Percentiles rank a stretch among this genome's conserved stretches.
phyloP scores from a whole-genome alignment of 2,888 invertebrate genomes.

The Homarus gammarus region DNA sequence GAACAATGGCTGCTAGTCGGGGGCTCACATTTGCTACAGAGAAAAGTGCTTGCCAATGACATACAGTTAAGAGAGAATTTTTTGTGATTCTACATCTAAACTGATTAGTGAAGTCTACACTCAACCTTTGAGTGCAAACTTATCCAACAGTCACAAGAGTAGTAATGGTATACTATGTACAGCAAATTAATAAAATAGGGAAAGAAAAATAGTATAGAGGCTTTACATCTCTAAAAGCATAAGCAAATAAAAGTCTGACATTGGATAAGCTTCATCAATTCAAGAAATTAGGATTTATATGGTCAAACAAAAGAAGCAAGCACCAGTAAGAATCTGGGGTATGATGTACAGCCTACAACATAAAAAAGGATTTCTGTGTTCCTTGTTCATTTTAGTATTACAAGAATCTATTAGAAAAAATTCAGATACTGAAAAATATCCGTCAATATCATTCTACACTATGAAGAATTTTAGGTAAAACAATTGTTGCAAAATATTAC shows the following conservation, averaged over 20 bases:
- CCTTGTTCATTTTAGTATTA: no score
- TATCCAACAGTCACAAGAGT: not conserved
- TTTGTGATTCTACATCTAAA: not conserved
- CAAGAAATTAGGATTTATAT: not conserved
- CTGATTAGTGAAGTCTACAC: not conserved
- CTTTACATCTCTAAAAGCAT: not conserved
- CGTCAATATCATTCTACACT: no score
- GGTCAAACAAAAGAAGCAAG: not conserved
- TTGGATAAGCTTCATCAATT: not conserved
- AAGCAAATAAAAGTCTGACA: not conserved
- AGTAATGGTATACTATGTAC: not conserved
- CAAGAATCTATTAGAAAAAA: no score
- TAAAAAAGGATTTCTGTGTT: no score
- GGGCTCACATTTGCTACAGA: conserved; percentile 69
- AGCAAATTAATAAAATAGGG: not conserved
- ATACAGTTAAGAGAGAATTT: conserved; percentile 6
- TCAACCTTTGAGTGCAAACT: not conserved
- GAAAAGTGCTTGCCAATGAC: conserved; percentile 41
- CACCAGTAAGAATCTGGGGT: no score
- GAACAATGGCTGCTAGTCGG: conserved; percentile 69
- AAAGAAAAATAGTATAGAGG: not conserved
- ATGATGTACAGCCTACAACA: no score
- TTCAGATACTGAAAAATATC: no score
- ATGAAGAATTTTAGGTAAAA: no score
- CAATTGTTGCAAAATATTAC: no score